Percentiles rank a stretch among this genome's conserved stretches.
Evolutionary conservation across 2,113 vertebrate species (phyloP).

Genomic region (Murina feae): DNA sequence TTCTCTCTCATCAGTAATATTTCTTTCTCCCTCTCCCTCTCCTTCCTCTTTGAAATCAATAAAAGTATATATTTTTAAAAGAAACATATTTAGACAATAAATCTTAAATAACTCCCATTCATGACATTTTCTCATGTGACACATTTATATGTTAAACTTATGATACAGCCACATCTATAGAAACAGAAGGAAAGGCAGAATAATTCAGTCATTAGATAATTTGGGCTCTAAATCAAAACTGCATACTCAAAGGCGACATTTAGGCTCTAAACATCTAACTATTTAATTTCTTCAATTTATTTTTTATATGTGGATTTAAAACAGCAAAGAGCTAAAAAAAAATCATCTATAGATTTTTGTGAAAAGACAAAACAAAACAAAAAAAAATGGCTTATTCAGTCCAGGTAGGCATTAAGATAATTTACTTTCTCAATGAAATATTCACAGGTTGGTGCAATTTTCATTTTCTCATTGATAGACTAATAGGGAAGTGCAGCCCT

Average conservation of each 20-base stretch:
- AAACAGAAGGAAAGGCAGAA: slow-evolving; percentile 30
- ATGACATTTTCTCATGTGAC: background rate
- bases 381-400: background rate
- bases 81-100: background rate
- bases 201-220: slow-evolving; percentile 18
- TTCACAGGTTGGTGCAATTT: background rate
- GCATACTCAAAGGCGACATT: background rate
- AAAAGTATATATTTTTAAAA: no score
- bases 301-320: slow-evolving; percentile 17
- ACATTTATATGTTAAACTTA: slow-evolving; percentile 14
- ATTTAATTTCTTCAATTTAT: slow-evolving; percentile 24
- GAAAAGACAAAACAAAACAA: background rate
- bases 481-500: background rate
- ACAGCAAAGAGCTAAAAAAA: background rate
- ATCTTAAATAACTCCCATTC: background rate
- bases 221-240: slow-evolving; percentile 38
- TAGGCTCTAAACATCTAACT: slow-evolving; percentile 33
- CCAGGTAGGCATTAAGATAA: background rate
- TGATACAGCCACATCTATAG: background rate
- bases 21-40: no score
- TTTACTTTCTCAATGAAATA: background rate
- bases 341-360: background rate
- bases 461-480: background rate
- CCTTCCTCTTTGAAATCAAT: no score
- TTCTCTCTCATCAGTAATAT: no score